Conservation (phyloP, 2,113 vertebrate genomes). For the Oplegnathus fasciatus region DNA sequence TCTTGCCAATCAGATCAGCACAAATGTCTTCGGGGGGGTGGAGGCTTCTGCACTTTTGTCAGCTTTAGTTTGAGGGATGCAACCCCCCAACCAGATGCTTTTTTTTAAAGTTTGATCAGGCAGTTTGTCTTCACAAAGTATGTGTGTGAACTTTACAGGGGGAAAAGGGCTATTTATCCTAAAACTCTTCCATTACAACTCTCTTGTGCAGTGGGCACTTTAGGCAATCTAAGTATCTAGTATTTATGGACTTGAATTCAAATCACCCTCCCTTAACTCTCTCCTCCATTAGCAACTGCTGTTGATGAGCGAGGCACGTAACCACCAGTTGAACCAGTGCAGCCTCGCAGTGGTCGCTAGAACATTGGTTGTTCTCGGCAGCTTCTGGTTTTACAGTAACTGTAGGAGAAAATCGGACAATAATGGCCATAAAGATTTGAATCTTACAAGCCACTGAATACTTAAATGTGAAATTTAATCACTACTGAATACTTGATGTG, state of each 20-base stretch:
- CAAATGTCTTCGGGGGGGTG: conserved; percentile 42
- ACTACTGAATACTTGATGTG: too few species aligned
- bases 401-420: background rate
- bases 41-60: conserved; percentile 34
- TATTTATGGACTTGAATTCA: background rate
- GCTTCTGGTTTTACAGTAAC: background rate
- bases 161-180: background rate
- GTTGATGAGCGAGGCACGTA: background rate
- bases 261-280: background rate
- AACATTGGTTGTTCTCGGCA: background rate
- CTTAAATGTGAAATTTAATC: too few species aligned
- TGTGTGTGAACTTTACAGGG: conserved; percentile 3
- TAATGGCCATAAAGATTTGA: background rate
- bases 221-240: background rate
- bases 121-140: conserved; percentile 28
- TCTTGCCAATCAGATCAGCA: conserved; percentile 52
- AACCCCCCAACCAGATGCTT: background rate
- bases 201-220: background rate
- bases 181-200: background rate
- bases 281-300: background rate
- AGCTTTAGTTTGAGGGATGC: conserved; percentile 45
- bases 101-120: conserved; percentile 4
- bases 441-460: background rate
- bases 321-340: background rate
- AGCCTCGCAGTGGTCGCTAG: background rate